These are phyloP conservation scores for Sula dactylatra DNA, from an alignment of 2,113 vertebrate genomes.

Conservation along the genomic window DNA sequence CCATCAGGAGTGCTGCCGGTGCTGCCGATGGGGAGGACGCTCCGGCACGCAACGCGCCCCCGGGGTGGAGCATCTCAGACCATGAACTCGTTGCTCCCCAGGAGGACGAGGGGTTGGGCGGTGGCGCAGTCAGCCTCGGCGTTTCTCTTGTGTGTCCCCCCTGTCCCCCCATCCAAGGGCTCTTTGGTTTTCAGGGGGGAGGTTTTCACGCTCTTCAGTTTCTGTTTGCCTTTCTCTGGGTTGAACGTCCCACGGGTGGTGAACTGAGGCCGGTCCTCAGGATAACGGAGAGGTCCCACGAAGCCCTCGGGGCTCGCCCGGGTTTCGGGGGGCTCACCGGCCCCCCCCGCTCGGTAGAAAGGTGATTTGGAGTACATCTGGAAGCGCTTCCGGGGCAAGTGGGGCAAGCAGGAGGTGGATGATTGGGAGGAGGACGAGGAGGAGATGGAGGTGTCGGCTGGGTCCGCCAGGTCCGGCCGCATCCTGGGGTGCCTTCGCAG, in stretches of 20 bases:
- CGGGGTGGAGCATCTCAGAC: constrained; percentile 74
- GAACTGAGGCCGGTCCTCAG: constrained; percentile 84
- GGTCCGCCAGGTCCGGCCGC: constrained; percentile 79
- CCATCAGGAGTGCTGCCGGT: not conserved
- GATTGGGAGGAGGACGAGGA: constrained; percentile 69
- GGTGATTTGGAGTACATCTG: constrained; percentile 89
- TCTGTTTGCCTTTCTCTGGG: constrained; percentile 91
- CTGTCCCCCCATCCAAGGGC: constrained; percentile 67
- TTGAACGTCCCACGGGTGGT: constrained; percentile 92
- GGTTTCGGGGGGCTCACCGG: constrained; percentile 36
- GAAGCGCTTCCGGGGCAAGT: constrained; percentile 81
- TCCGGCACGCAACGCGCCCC: rapidly evolving
- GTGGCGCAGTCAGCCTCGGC: constrained; percentile 77
- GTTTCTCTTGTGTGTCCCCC: constrained; percentile 68
- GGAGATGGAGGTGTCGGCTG: not conserved
- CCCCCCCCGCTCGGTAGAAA: constrained; percentile 60
- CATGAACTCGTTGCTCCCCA: constrained; percentile 96
- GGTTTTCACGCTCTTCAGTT: constrained; percentile 85
- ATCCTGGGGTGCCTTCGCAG: constrained; percentile 70
- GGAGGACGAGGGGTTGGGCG: constrained; percentile 81
- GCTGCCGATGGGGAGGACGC: not conserved
- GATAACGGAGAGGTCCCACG: not conserved
- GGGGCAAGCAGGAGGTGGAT: constrained; percentile 76
- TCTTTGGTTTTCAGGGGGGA: constrained; percentile 84
- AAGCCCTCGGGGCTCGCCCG: constrained; percentile 54